These are phyloP conservation scores for Gavialis gangeticus DNA, from an alignment of 2,113 vertebrate species.

Conservation along the genomic window DNA sequence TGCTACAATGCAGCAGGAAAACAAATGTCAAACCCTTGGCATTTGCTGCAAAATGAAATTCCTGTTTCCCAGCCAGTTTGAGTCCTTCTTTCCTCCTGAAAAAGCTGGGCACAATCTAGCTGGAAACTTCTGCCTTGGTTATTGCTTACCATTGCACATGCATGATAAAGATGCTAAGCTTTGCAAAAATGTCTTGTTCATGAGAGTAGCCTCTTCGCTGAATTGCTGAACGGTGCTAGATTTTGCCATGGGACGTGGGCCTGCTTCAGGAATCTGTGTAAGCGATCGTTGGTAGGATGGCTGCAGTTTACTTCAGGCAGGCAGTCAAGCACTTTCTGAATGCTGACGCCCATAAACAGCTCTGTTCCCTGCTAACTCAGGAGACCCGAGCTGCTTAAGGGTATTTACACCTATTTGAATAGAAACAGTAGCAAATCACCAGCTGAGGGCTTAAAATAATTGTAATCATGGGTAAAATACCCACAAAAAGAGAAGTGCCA, in stretches of 20 bases:
- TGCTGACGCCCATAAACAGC: not conserved
- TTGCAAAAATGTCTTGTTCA: not conserved
- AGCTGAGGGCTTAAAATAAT: not conserved
- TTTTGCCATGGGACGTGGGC: not conserved
- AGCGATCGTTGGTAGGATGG: rapidly evolving
- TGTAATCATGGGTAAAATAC: rapidly evolving
- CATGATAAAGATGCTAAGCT: not conserved
- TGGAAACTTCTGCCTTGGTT: too few species aligned
- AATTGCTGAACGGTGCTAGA: not conserved
- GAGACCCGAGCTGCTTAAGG: not conserved
- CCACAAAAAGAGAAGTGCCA: not conserved
- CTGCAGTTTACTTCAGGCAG: not conserved
- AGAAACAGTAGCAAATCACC: not conserved
- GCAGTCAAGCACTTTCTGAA: not conserved
- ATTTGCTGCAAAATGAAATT: too few species aligned
- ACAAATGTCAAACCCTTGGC: too few species aligned
- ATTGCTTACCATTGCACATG: not conserved
- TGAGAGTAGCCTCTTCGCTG: not conserved
- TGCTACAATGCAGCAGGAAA: too few species aligned
- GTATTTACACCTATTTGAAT: not conserved
- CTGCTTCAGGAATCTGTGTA: not conserved
- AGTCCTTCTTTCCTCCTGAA: too few species aligned
- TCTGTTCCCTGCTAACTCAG: not conserved
- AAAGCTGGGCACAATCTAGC: rapidly evolving
- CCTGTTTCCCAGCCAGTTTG: too few species aligned